These are phyloP conservation scores for Sphenopsis melanotis DNA, from an alignment of 2,797 vertebrate species.

Conservation along the genomic window DNA sequence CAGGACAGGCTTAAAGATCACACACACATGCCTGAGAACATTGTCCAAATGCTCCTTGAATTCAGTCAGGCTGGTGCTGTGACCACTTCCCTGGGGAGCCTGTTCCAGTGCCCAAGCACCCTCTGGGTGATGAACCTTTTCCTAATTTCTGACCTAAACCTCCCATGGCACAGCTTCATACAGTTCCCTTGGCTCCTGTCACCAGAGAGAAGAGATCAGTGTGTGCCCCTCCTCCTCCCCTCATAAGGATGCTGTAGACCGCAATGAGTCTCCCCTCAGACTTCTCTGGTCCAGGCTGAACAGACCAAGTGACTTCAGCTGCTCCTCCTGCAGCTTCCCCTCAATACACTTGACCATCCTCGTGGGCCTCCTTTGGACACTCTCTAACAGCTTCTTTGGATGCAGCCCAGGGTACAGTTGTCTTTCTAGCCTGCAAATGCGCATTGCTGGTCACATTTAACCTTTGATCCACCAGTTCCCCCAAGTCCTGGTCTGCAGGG, in stretches of 20 bases:
- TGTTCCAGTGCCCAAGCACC: rapidly evolving
- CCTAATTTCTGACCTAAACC: rapidly evolving
- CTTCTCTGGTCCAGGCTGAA: not conserved
- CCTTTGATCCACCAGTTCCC: not conserved
- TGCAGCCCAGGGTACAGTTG: not conserved
- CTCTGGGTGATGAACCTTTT: not conserved
- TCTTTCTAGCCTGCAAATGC: rapidly evolving
- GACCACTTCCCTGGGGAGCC: not conserved
- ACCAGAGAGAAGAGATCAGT: not conserved
- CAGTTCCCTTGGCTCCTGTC: rapidly evolving
- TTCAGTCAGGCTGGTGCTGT: not conserved
- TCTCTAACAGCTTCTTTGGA: not conserved
- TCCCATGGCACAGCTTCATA: rapidly evolving
- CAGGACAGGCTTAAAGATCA: not conserved
- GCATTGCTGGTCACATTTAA: rapidly evolving
- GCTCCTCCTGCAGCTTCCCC: not conserved
- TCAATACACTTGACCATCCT: not conserved
- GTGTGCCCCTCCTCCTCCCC: not conserved
- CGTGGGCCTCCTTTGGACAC: rapidly evolving
- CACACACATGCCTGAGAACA: rapidly evolving
- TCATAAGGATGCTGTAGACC: not conserved
- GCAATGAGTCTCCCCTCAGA: not conserved
- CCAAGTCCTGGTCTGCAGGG: not conserved
- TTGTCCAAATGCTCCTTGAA: not conserved
- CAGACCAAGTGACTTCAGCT: not conserved